A percentile compares a stretch with the other conserved stretches of the same genome.
These are phyloP conservation scores for Apotomis capreana DNA, from an alignment of 2,888 invertebrate genomes.

Conservation along the genomic window DNA sequence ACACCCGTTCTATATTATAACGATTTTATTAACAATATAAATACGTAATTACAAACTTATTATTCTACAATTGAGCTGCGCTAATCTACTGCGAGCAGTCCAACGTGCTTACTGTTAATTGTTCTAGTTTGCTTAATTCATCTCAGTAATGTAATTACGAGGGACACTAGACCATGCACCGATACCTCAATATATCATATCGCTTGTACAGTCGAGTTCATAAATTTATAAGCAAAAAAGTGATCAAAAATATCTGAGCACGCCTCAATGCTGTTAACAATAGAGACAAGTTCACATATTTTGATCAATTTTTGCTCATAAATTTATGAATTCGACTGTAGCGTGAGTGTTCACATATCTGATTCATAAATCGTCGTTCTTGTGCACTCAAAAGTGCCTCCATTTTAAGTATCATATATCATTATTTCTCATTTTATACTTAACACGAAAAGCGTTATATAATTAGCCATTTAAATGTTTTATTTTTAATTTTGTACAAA, in stretches of 20 bases:
- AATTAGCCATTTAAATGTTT: constrained; percentile 50
- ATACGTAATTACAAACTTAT: constrained; percentile 82
- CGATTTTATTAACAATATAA: constrained; percentile 84
- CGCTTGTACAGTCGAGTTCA: not conserved
- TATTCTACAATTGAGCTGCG: constrained; percentile 81
- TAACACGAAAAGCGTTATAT: constrained; percentile 53
- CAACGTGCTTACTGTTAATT: constrained; percentile 70
- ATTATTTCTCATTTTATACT: constrained; percentile 45
- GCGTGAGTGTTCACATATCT: constrained; percentile 1
- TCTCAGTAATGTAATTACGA: constrained; percentile 43
- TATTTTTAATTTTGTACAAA: constrained; percentile 51
- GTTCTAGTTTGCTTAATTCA: constrained; percentile 52
- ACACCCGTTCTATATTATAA: constrained; percentile 72
- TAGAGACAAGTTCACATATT: no score
- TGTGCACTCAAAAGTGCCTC: constrained; percentile 42
- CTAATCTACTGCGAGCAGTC: constrained; percentile 82
- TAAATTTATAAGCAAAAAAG: no score
- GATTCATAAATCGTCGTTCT: constrained; percentile 44
- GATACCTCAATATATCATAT: constrained; percentile 55
- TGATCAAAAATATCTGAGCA: no score
- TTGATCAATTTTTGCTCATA: no score
- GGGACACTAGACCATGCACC: constrained; percentile 68
- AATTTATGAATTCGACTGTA: no score
- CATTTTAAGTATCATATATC: constrained; percentile 46
- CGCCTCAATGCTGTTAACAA: no score